phyloP scores from a whole-genome alignment of 64 coral and sea anemone species.

The Cladopsammia gracilis region DNA sequence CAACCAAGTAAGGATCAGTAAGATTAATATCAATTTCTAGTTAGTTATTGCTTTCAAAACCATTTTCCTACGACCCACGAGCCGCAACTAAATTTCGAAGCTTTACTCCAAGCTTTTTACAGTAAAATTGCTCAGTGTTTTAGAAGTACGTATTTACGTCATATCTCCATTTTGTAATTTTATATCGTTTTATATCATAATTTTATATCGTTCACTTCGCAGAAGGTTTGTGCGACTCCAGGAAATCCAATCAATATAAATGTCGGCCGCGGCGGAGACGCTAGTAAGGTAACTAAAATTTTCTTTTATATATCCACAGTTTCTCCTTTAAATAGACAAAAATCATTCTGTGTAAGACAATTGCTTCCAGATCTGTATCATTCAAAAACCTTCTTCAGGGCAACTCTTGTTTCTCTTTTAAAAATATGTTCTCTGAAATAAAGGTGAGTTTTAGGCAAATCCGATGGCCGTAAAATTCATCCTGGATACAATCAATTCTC shows the following conservation, averaged over 20 bases:
- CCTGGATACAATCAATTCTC: too few species aligned
- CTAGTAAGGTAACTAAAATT: neutral
- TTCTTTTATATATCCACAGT: neutral
- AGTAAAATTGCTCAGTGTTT: neutral
- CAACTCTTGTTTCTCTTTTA: too few species aligned
- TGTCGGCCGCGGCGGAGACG: neutral
- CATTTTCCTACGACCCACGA: neutral
- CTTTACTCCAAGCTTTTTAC: too few species aligned
- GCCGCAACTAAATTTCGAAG: neutral
- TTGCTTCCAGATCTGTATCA: neutral
- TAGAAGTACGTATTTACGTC: neutral
- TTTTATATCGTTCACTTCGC: neutral
- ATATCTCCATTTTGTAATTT: neutral
- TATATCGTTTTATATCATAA: neutral
- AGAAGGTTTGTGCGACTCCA: neutral
- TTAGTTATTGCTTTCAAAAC: too few species aligned
- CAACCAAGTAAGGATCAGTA: neutral
- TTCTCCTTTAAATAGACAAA: too few species aligned
- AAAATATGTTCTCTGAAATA: too few species aligned
- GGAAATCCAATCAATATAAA: slow-evolving; percentile 10
- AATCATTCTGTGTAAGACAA: neutral
- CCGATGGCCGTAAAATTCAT: too few species aligned
- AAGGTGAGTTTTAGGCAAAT: too few species aligned
- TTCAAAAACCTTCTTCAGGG: too few species aligned
- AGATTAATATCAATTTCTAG: too few species aligned